Evolutionary conservation across 30 jellyfish, hydroid and myxozoan species (phyloP), one percentile per base, ranked within the genome.

Genomic region (Chironex yamaguchii): DNA sequence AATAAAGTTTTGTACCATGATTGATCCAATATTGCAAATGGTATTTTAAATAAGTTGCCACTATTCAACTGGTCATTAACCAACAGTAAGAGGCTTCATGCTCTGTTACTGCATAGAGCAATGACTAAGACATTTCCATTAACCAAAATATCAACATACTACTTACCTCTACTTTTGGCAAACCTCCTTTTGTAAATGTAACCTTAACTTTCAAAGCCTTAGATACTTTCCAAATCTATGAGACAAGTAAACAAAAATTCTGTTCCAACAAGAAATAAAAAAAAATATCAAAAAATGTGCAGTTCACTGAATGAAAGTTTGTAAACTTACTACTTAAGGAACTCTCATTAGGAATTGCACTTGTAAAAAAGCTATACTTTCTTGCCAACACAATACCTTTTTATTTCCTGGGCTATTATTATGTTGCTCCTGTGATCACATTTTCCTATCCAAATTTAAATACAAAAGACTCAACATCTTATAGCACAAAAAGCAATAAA

Each of bases 211-310:
- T 93, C 75, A 93, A 76, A 2, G 98, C 98, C 49, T 87, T 93
- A 66, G 69, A 52, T 0, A 93, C 98, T 66, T 93, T 93, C 98
- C 98, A 93, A 42, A 86, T 33, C 98, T 92, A 36, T n/a, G 36
- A 33, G 36, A 36, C 11, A 36, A 0, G 35, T 4, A 33, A 75
- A 34, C n/a, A n/a, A n/a, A n/a, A n/a, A n/a, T n/a, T n/a, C n/a
- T n/a, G n/a, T n/a, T n/a, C n/a, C n/a, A n/a, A 1, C 3, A 30
- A 24, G 0, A 76, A 42, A 49, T 27, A 12, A 20, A 6, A 12
- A 58, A 13, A 22, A 58, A 22, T 13, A 22, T 6, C 24, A 58
- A 58, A 6, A 22, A 6, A 6, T 58, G 73, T 23, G 12, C 12
- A 58, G 73, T 4, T 13, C 24, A 22, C 27, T 11, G n/a, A 21